These are phyloP conservation scores for Apis dorsata DNA, from an alignment of 1,140 invertebrate species.

Conservation along the genomic window DNA sequence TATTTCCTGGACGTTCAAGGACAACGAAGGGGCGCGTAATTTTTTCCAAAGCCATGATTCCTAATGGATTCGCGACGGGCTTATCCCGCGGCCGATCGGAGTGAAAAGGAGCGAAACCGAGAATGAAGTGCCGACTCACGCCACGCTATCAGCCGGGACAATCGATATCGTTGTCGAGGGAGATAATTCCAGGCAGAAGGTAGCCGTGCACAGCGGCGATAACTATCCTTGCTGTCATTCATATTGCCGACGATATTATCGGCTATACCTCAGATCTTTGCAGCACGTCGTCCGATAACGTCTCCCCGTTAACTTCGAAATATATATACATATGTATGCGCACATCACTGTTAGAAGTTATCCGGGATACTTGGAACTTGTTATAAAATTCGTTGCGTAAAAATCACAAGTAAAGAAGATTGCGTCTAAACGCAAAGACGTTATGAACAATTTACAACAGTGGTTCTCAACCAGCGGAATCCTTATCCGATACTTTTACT, in stretches of 20 bases:
- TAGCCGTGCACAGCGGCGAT: constrained; percentile 53
- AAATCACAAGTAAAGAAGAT: no score
- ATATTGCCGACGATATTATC: constrained; percentile 55
- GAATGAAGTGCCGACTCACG: constrained; percentile 64
- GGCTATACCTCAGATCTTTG: constrained; percentile 51
- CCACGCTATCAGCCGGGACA: constrained; percentile 61
- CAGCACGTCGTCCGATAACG: constrained; percentile 53
- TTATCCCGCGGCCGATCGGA: constrained; percentile 57
- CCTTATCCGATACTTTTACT: no score
- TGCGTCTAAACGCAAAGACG: no score
- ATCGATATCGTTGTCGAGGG: constrained; percentile 65
- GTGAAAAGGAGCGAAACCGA: constrained; percentile 61
- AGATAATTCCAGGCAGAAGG: constrained; percentile 63
- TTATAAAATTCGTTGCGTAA: no score
- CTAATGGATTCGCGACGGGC: constrained; percentile 46
- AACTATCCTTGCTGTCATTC: constrained; percentile 57
- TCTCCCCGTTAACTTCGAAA: constrained; percentile 40
- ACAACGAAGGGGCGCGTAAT: background rate
- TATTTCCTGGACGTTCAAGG: background rate
- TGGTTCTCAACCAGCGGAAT: no score
- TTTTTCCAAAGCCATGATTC: constrained; percentile 37
- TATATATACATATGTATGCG: background rate
- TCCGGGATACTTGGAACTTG: background rate
- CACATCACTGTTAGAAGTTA: background rate
- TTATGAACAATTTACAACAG: no score